Conservation (phyloP, 35 echinoderm and acorn worm genomes). For the Lytechinus variegatus region DNA sequence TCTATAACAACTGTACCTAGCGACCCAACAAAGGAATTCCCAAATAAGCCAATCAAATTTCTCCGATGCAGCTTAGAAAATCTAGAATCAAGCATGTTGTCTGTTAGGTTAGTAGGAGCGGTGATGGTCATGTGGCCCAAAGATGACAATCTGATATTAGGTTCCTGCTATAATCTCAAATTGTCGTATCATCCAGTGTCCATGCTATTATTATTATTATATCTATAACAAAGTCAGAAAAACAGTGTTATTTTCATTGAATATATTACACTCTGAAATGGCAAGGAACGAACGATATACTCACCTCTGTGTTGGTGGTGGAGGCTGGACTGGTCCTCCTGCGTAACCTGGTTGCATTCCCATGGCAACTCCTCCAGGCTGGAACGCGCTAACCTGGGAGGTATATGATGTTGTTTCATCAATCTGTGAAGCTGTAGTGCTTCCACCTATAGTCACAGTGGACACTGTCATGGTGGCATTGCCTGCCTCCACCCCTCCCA, state of each 20-base stretch:
- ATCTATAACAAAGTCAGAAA: not conserved
- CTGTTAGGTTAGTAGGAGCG: no score
- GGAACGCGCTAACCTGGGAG: not conserved
- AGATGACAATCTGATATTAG: no score
- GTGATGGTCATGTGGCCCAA: no score
- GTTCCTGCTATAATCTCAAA: no score
- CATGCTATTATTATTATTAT: not conserved
- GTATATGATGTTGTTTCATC: not conserved
- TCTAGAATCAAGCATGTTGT: no score
- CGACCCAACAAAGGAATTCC: no score
- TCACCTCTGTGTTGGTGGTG: not conserved
- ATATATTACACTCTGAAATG: not conserved
- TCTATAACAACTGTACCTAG: no score
- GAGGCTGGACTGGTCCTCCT: not conserved
- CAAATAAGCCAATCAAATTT: no score
- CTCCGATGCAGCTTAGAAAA: no score
- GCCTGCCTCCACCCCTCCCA: not conserved
- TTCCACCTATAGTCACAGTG: not conserved
- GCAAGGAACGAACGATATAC: not conserved
- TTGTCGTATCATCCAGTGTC: not conserved
- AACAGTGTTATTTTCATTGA: not conserved
- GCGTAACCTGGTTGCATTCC: not conserved
- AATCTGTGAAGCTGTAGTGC: not conserved
- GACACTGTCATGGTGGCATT: not conserved
- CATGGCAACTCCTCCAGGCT: constrained; percentile 5